Conservation (phyloP, 2,888 invertebrate species). For the Gymnosoma rotundatum region DNA sequence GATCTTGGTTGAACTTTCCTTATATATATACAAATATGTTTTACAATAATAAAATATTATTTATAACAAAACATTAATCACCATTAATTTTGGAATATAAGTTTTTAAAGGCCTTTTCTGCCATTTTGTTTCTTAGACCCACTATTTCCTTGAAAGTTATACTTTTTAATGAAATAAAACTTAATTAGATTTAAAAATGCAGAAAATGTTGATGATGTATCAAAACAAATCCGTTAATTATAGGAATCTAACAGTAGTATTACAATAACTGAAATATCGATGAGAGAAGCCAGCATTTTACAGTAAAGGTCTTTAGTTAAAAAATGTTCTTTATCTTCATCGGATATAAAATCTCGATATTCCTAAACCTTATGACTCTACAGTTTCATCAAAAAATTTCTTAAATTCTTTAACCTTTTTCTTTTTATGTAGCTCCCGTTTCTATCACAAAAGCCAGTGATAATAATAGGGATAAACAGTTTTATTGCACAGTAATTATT, state of each 20-base stretch:
- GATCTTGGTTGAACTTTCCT: no score
- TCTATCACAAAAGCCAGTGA: constrained; percentile 21
- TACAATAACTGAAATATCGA: neutral
- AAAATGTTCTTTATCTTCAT: constrained; percentile 8
- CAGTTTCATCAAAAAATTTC: constrained; percentile 36
- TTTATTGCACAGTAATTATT: constrained; percentile 7
- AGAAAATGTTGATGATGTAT: neutral
- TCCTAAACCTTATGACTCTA: constrained; percentile 17
- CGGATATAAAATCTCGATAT: neutral
- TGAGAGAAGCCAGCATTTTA: constrained; percentile 7
- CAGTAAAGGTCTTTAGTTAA: constrained; percentile 15
- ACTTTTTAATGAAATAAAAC: no score
- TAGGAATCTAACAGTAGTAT: neutral
- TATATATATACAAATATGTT: neutral
- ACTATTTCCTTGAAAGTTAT: neutral
- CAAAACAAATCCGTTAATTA: constrained; percentile 9
- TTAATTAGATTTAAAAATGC: neutral
- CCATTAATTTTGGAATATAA: constrained; percentile 1
- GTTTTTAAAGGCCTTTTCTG: constrained; percentile 16
- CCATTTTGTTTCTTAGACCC: constrained; percentile 1
- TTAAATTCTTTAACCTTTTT: constrained; percentile 16
- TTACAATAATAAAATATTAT: neutral
- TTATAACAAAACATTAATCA: neutral
- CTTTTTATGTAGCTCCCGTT: constrained; percentile 9
- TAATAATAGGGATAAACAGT: constrained; percentile 1